phyloP scores from a whole-genome alignment of 1,140 invertebrate species.

The Cyclina sinensis region DNA sequence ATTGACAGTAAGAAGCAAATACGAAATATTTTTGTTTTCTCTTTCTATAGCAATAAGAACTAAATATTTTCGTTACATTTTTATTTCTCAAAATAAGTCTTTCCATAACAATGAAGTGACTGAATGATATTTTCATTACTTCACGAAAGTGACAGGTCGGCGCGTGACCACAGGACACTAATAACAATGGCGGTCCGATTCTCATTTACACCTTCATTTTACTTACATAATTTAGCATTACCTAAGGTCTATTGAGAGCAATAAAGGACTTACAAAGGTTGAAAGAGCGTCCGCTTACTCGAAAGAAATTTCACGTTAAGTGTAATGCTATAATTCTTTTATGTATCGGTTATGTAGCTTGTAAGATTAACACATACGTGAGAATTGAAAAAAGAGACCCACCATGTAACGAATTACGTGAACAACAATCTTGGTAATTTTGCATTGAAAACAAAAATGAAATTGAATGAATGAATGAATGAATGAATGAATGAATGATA shows the following conservation, averaged over 20 bases:
- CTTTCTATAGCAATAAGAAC: too few species aligned
- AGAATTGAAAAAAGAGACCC: background rate
- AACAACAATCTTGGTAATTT: too few species aligned
- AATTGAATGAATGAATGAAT: too few species aligned
- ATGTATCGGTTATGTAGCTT: background rate
- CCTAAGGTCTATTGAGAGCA: constrained; percentile 1
- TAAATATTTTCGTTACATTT: background rate
- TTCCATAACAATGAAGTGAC: background rate
- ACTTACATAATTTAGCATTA: constrained; percentile 6
- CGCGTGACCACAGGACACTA: background rate
- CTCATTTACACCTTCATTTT: background rate
- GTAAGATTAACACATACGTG: constrained; percentile 37
- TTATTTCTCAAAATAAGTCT: background rate
- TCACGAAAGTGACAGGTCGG: background rate
- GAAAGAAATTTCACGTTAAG: constrained; percentile 23
- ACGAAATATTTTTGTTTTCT: too few species aligned
- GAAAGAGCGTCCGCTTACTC: background rate
- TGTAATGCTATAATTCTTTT: constrained; percentile 41
- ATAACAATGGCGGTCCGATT: background rate
- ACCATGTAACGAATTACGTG: too few species aligned
- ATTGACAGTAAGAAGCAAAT: too few species aligned
- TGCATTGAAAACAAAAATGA: too few species aligned
- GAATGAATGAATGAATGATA: background rate
- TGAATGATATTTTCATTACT: background rate
- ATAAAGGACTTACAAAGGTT: background rate